Evolutionary conservation across 2,113 vertebrate genomes (phyloP).

Genomic region (Sterna hirundo): DNA sequence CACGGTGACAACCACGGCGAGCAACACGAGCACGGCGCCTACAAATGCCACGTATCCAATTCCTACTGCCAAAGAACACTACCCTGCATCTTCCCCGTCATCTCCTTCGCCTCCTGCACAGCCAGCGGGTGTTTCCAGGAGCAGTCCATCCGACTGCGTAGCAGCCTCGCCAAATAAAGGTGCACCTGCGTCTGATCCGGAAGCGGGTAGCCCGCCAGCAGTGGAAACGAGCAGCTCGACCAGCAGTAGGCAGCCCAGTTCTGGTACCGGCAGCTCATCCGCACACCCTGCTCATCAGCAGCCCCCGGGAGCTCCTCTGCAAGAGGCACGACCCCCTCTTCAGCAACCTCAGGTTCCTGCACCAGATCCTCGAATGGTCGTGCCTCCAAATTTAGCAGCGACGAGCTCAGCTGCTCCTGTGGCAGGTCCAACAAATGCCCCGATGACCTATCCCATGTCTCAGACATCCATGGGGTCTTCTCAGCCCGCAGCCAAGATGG

Average conservation of each 20-base stretch:
- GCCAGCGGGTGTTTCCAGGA: constrained; percentile 71
- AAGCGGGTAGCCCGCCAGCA: constrained; percentile 67
- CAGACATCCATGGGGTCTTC: constrained; percentile 80
- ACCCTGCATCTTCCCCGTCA: constrained; percentile 77
- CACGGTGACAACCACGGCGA: constrained; percentile 79
- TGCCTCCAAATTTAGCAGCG: constrained; percentile 66
- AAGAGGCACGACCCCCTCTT: constrained; percentile 74
- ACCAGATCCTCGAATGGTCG: constrained; percentile 78
- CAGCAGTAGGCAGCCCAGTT: constrained; percentile 63
- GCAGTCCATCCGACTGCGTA: constrained; percentile 76
- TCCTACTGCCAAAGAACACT: constrained; percentile 85
- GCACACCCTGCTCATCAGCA: constrained; percentile 74
- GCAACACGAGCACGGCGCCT: constrained; percentile 75
- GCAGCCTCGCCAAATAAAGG: constrained; percentile 77
- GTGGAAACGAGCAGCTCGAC: constrained; percentile 54
- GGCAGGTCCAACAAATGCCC: constrained; percentile 62
- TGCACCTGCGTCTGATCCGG: constrained; percentile 63
- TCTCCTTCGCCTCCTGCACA: constrained; percentile 77
- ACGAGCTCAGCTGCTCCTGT: constrained; percentile 69
- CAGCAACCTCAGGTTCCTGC: constrained; percentile 80
- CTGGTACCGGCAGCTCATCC: constrained; percentile 63
- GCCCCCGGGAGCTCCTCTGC: constrained; percentile 69
- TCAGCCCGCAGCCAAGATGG: constrained; percentile 79
- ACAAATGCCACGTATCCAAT: constrained; percentile 77
- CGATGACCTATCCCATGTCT: constrained; percentile 82